Conservation (phyloP, 2,888 invertebrate species). For the Epinotia nisella region DNA sequence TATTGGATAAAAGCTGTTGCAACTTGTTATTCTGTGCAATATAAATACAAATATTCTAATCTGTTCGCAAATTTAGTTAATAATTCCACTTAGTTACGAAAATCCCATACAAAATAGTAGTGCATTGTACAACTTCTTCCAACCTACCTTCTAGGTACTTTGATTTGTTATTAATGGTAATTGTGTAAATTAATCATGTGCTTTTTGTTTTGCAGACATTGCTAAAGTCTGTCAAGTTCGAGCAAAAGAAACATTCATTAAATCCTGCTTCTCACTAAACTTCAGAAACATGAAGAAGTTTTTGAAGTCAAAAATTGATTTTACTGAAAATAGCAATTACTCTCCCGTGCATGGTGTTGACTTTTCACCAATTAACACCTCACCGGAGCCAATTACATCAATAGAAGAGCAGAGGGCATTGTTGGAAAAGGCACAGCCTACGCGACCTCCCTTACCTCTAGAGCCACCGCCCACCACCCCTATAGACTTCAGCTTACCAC, state of each 20-base stretch:
- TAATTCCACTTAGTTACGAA: no score
- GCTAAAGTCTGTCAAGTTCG: slow-evolving; percentile 48
- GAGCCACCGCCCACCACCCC: slow-evolving; percentile 60
- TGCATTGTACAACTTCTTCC: no score
- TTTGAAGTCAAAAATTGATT: slow-evolving; percentile 61
- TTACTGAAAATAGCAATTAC: slow-evolving; percentile 48
- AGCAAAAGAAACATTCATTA: slow-evolving; percentile 59
- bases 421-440: slow-evolving; percentile 25
- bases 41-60: no score
- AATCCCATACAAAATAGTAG: no score
- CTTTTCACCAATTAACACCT: slow-evolving; percentile 4
- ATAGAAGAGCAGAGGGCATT: slow-evolving; percentile 36
- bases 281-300: slow-evolving; percentile 74
- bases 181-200: background rate
- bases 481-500: slow-evolving; percentile 22
- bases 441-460: slow-evolving; percentile 60
- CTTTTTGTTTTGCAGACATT: slow-evolving; percentile 42
- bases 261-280: slow-evolving; percentile 67
- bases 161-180: no score
- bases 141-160: no score
- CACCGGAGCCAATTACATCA: slow-evolving; percentile 16
- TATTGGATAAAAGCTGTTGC: no score
- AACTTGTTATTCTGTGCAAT: no score
- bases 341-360: slow-evolving; percentile 34
- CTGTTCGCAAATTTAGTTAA: no score